Conservation (phyloP, 2,888 invertebrate species). For the Cremastobaeus sp. region DNA sequence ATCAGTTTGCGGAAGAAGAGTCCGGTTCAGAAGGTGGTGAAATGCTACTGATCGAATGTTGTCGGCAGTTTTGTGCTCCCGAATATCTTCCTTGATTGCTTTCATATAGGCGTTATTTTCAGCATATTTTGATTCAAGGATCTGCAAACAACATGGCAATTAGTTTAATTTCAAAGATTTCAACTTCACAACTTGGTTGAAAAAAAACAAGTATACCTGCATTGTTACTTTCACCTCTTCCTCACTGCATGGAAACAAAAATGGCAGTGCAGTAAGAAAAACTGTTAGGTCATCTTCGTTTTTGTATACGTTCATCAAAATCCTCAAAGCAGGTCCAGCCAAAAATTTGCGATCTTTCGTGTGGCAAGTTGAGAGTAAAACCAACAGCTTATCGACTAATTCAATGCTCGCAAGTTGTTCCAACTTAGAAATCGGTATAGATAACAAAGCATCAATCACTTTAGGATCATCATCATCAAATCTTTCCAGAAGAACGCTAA, state of each 20-base stretch:
- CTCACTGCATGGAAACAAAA: constrained; percentile 81
- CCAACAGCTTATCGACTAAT: constrained; percentile 70
- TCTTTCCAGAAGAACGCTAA: constrained; percentile 82
- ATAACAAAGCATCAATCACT: constrained; percentile 80
- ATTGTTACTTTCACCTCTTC: constrained; percentile 77
- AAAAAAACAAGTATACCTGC: constrained; percentile 67
- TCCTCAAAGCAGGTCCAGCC: constrained; percentile 70
- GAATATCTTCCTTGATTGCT: constrained; percentile 66
- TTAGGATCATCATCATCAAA: constrained; percentile 83
- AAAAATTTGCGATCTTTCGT: constrained; percentile 63
- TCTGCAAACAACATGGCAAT: constrained; percentile 9
- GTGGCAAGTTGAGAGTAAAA: constrained; percentile 71
- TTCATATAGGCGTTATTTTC: constrained; percentile 75
- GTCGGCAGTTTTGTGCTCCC: constrained; percentile 63
- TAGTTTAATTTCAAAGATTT: background rate
- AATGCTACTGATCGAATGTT: constrained; percentile 71
- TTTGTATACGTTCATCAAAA: constrained; percentile 69
- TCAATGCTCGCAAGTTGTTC: constrained; percentile 66
- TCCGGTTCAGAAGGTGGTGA: constrained; percentile 71
- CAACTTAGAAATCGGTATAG: constrained; percentile 68
- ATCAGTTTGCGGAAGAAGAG: constrained; percentile 69
- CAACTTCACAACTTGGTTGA: background rate
- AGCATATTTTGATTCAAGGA: constrained; percentile 77
- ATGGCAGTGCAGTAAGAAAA: constrained; percentile 82
- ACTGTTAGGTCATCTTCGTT: constrained; percentile 80